These are phyloP conservation scores for Pollachius pollachius DNA, from an alignment of 2,113 vertebrate species.

Conservation along the genomic window DNA sequence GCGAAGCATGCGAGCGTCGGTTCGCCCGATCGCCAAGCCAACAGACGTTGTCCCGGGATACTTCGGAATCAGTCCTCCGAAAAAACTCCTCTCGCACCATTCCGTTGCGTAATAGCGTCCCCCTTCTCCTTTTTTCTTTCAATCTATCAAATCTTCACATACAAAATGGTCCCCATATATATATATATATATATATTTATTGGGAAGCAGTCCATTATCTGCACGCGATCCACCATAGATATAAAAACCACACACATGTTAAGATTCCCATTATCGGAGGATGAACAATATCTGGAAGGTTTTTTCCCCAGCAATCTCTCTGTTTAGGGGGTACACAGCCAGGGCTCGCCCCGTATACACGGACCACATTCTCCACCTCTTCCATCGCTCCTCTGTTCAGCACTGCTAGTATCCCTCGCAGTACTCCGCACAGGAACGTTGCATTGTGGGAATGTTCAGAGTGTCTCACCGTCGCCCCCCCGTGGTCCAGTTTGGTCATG, in stretches of 20 bases:
- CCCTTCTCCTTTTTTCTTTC: not conserved
- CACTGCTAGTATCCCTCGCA: not conserved
- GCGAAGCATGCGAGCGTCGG: slow-evolving; percentile 26
- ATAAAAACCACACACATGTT: slow-evolving; percentile 29
- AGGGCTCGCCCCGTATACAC: not conserved
- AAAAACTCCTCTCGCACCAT: not conserved
- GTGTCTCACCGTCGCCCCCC: slow-evolving; percentile 8
- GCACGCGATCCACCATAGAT: slow-evolving; percentile 52
- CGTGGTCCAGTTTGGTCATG: slow-evolving; percentile 40
- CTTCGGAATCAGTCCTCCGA: slow-evolving; percentile 37
- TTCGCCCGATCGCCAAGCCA: slow-evolving; percentile 21
- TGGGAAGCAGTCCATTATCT: slow-evolving; percentile 35
- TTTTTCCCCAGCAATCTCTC: slow-evolving; percentile 5
- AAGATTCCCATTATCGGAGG: slow-evolving; percentile 21
- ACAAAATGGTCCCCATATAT: slow-evolving; percentile 49
- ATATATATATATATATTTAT: no score
- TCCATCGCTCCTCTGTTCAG: no score
- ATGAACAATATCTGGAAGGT: slow-evolving; percentile 28
- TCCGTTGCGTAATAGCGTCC: slow-evolving; percentile 15
- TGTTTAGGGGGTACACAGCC: not conserved
- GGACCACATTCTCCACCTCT: no score
- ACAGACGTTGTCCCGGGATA: slow-evolving; percentile 17
- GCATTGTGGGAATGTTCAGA: not conserved
- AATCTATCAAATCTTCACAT: slow-evolving; percentile 38
- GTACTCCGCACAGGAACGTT: not conserved